Evolutionary conservation across 2,888 invertebrate genomes (phyloP), one percentile per base, ranked within the genome.

Genomic region (Ypsolopha scabrella): DNA sequence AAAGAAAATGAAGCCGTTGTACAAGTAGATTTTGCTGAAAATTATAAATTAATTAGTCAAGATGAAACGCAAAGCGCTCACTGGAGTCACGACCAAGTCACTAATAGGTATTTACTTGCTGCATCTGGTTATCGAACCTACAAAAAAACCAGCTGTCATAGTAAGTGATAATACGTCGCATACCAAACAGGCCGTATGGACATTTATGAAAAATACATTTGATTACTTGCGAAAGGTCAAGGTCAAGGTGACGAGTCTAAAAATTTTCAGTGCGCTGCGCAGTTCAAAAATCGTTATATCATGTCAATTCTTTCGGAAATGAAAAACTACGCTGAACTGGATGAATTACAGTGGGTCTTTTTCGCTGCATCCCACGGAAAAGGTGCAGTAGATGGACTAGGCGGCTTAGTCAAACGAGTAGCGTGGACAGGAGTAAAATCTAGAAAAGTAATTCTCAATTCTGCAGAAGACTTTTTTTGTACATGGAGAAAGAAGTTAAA

Each of bases 131-230:
- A 35, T 14, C 45, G 1, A 46, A 51, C 37, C 9, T n/a, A 36
- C 33, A 46, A 46, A 46, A 39, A 37, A 35, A 44, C 24, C 51
- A 34, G 4, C 34, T 9, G 50, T 11, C 36, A 11, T 43, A 44
- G n/a, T 36, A 6, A 47, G 39, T 24, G n/a, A 52, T n/a, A 34
- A 41, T 14, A 51, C 47, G 8, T 49, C 52, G 7, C 54, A 54
- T 34, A 52, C 45, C 14, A 52, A 54, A 52, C 11, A 54, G 7
- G 46, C 54, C 9, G 53, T 53, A 11, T 53, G 53, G 53, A 48
- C 48, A 36, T 51, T 53, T 35, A 24, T 53, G 41, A 48, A 53
- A 36, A 51, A 39, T 45, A 53, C 49, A 35, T 50, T 52, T 37
- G 41, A 50, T 41, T 52, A 52, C 36, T 34, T 52, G 24, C 48